These are phyloP conservation scores for Ophioderma brevispina DNA, from an alignment of 35 echinoderm and acorn worm genomes.

Conservation along the genomic window DNA sequence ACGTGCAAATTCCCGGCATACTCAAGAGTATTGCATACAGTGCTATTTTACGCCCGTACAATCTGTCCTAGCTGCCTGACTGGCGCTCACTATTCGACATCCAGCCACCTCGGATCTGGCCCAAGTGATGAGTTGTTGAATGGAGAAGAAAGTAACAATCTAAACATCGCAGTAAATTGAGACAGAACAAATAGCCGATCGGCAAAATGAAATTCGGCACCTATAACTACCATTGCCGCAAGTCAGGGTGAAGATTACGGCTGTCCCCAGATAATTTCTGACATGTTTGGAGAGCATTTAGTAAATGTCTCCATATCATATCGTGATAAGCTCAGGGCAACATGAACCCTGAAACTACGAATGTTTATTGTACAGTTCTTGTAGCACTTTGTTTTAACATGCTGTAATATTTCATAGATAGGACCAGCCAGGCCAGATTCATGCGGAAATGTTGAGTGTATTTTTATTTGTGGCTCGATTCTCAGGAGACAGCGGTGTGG, in stretches of 20 bases:
- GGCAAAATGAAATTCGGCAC: conserved; percentile 9
- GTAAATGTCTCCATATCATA: not conserved
- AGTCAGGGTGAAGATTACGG: not conserved
- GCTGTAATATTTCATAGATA: conserved; percentile 6
- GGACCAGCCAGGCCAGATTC: too few species aligned
- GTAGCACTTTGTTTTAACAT: not conserved
- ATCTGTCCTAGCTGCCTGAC: not conserved
- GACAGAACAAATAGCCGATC: conserved; percentile 12
- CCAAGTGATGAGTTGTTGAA: conserved; percentile 4
- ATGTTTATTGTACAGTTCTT: not conserved
- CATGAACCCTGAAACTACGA: not conserved
- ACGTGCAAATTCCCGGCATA: conserved; percentile 4
- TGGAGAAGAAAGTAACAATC: not conserved
- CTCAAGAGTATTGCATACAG: not conserved
- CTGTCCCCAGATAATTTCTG: not conserved
- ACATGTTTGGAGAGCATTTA: not conserved
- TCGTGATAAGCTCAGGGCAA: not conserved
- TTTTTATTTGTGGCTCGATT: not conserved
- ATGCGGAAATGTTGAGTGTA: too few species aligned
- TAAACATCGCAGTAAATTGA: conserved; percentile 1
- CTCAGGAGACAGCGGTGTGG: not conserved
- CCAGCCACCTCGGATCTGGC: not conserved
- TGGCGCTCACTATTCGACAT: not conserved
- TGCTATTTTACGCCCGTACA: not conserved
- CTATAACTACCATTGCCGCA: conserved; percentile 4